Conservation (phyloP, 2,113 vertebrate genomes). For the Pseudolaguvia tuberculata region DNA sequence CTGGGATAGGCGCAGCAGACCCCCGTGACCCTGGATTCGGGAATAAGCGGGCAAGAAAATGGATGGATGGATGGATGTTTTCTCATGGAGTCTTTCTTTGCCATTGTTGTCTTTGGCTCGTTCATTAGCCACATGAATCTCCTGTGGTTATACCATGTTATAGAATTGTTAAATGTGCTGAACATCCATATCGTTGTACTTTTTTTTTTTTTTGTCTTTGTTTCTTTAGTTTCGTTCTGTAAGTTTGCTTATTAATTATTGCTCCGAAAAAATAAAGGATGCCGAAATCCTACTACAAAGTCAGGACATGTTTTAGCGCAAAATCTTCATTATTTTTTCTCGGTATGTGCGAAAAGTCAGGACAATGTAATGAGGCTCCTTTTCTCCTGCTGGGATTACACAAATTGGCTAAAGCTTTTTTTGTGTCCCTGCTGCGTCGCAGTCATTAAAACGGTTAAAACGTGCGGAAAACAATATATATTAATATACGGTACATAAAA, state of each 20-base stretch:
- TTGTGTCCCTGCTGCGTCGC: slow-evolving; percentile 16
- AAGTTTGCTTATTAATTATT: neutral
- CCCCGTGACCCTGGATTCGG: too few species aligned
- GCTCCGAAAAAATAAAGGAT: neutral
- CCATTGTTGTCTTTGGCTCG: neutral
- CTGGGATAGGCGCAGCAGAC: too few species aligned
- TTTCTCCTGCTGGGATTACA: slow-evolving; percentile 27
- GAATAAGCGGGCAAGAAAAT: too few species aligned
- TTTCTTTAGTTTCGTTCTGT: too few species aligned
- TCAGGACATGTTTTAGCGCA: neutral
- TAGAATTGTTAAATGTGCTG: neutral
- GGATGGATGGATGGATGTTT: too few species aligned
- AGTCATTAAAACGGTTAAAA: slow-evolving; percentile 36
- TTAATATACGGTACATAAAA: neutral
- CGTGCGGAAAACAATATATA: neutral
- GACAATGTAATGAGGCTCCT: slow-evolving; percentile 25
- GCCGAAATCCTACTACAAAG: neutral
- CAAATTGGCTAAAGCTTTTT: slow-evolving; percentile 14
- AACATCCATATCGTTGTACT: neutral
- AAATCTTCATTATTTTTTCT: slow-evolving; percentile 15
- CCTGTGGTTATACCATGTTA: neutral
- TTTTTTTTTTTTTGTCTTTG: neutral
- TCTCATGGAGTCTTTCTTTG: neutral
- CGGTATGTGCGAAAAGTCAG: slow-evolving; percentile 2
- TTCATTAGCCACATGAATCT: neutral